Conservation (phyloP, 2,888 invertebrate species). For the Rhagophthalmus giganteus region DNA sequence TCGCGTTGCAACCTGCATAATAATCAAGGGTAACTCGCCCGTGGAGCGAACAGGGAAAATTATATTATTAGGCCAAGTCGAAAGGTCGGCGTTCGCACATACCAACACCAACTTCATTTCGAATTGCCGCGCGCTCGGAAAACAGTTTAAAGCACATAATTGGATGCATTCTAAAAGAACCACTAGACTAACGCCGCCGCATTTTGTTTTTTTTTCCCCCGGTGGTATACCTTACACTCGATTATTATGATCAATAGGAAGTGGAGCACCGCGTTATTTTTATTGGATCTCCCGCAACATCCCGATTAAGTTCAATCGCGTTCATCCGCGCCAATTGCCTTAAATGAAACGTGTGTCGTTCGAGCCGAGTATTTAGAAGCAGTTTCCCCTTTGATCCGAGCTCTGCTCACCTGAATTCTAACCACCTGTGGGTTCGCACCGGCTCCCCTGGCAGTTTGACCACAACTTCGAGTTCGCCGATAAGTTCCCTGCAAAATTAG, state of each 20-base stretch:
- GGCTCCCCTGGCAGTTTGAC: slow-evolving; percentile 24
- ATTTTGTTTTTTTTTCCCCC: too few relatives aligned
- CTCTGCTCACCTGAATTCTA: slow-evolving; percentile 27
- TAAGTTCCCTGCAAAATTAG: slow-evolving; percentile 25
- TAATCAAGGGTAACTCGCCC: background rate
- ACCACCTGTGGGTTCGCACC: slow-evolving; percentile 28
- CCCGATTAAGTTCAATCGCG: slow-evolving; percentile 28
- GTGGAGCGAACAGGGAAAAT: background rate
- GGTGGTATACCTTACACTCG: too few relatives aligned
- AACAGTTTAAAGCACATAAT: background rate
- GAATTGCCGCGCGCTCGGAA: too few relatives aligned
- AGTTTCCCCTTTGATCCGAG: slow-evolving; percentile 27
- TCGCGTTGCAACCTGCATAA: slow-evolving; percentile 9
- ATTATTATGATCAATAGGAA: background rate
- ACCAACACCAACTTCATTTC: background rate
- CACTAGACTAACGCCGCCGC: too few relatives aligned
- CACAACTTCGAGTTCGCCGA: slow-evolving; percentile 23
- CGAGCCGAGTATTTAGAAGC: slow-evolving; percentile 25
- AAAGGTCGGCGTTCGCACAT: background rate
- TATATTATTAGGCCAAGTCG: background rate
- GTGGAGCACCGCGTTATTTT: background rate
- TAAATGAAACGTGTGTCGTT: slow-evolving; percentile 25
- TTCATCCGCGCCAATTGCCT: slow-evolving; percentile 29
- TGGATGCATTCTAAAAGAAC: too few relatives aligned
- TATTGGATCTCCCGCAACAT: slow-evolving; percentile 17